Base-by-base conservation (phyloP, 2,113 vertebrate genomes). In the Megaptera novaeangliae region DNA sequence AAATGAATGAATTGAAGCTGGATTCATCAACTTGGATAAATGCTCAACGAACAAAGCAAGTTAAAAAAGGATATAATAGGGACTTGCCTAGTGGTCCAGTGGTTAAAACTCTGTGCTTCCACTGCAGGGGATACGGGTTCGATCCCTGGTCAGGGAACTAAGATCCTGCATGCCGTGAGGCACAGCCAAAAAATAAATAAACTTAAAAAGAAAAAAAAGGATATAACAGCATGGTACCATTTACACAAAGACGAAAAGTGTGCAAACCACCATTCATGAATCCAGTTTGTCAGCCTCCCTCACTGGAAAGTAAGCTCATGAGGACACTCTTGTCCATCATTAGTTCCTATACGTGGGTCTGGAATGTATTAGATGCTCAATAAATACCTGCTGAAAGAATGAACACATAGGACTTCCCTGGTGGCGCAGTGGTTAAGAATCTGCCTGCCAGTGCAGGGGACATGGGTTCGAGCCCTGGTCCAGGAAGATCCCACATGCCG, bases 381-480 rank as follows among this genome's bases (percentile, higher is more conserved):
- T 72, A 64, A 31, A 72, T 5, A 66, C 4, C 57, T 74, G 39
- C 8, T 78, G 63, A 49, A 63, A 71, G 52, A n/a, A 78, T 31
- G 39, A 71, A 52, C 49, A 52, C 49, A 17, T 52, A 52, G 49
- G 49, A 52, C 49, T 52, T 52, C 49, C 49, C 49, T 52, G 49
- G 49, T 52, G 49, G 49, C 15, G 5, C 49, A 52, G 49, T 3
- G 15, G 49, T 52, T 52, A 17, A 52, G 49, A 52, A 52, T 52
- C 15, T 0, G 1, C 15, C 17, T 52, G 15, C 15, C 15, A 52
- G 5, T 52, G 15, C 5, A 52, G 5, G 1, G 49, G 5, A 52
- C 49, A 1, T 17, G 4, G 49, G 15, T 52, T 17, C 17, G 15
- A 17, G 15, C 49, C 49, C 49, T 52, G 15, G 49, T 52, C 49